Percentiles rank a stretch among this genome's conserved stretches.
Evolutionary conservation across 2,797 vertebrate species (phyloP).

Genomic region (Okamejei kenojei): DNA sequence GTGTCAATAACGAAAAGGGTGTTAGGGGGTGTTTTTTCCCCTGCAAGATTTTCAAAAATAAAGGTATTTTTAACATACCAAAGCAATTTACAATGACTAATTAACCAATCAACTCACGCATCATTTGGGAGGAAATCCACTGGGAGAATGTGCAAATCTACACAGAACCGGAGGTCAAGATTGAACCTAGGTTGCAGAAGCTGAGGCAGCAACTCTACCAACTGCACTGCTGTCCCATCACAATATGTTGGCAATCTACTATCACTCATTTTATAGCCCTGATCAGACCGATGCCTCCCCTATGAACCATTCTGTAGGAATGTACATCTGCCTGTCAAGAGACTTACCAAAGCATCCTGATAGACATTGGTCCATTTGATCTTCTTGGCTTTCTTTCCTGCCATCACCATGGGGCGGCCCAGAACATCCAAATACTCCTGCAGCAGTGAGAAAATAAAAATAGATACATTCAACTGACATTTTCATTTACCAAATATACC

Average conservation of each 20-base stretch:
- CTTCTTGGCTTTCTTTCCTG: constrained; percentile 83
- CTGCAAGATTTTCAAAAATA: too few species aligned
- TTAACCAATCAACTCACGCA: too few species aligned
- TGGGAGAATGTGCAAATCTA: too few species aligned
- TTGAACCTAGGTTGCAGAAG: too few species aligned
- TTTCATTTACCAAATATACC: not conserved
- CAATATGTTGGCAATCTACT: not conserved
- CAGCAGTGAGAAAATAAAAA: constrained; percentile 26
- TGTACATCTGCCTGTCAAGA: not conserved
- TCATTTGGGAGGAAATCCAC: too few species aligned
- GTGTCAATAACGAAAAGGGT: too few species aligned
- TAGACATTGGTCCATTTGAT: constrained; percentile 98
- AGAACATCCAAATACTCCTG: constrained; percentile 96
- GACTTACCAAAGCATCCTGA: constrained; percentile 87
- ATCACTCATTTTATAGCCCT: not conserved
- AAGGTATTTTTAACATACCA: too few species aligned
- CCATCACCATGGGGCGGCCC: constrained; percentile 93
- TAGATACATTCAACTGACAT: not conserved
- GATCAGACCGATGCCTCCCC: too few species aligned
- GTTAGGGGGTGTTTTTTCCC: too few species aligned
- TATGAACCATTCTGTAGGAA: constrained; percentile 18
- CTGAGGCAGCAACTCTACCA: too few species aligned
- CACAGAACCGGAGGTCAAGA: too few species aligned
- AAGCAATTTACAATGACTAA: too few species aligned
- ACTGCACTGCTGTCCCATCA: not conserved